Percentiles rank a stretch among this genome's conserved stretches.
These are phyloP conservation scores for Saturnia japonica DNA, from an alignment of 2,888 invertebrate species.

Conservation along the genomic window DNA sequence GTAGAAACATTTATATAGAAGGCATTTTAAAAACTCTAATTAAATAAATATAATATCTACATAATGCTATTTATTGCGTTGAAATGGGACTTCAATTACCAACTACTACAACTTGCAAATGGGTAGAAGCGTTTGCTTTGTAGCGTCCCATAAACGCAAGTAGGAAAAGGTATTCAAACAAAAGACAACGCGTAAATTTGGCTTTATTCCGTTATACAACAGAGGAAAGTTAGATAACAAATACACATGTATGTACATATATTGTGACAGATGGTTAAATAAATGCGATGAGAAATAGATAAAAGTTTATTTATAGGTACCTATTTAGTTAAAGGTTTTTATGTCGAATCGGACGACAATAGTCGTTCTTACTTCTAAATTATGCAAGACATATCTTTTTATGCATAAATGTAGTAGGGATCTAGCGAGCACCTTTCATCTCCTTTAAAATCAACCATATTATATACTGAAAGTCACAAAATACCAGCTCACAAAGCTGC, in stretches of 20 bases:
- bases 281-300: neutral
- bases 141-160: neutral
- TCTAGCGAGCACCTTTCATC: neutral
- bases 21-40: neutral
- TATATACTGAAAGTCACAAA: too few relatives aligned
- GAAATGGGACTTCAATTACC: neutral
- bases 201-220: neutral
- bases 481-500: too few relatives aligned
- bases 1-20: too few relatives aligned
- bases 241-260: neutral
- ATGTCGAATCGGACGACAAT: neutral
- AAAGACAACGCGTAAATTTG: neutral
- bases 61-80: neutral
- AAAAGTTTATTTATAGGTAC: conserved; percentile 18
- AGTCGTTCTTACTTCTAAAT: neutral
- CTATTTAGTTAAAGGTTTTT: neutral
- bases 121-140: neutral
- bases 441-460: neutral
- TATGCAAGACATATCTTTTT: neutral
- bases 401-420: neutral
- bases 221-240: conserved; percentile 3
- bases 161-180: neutral
- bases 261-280: conserved; percentile 4
- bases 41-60: neutral
- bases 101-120: neutral